phyloP scores from a whole-genome alignment of 2,888 invertebrate genomes.

The Marasmarcha lunaedactyla region DNA sequence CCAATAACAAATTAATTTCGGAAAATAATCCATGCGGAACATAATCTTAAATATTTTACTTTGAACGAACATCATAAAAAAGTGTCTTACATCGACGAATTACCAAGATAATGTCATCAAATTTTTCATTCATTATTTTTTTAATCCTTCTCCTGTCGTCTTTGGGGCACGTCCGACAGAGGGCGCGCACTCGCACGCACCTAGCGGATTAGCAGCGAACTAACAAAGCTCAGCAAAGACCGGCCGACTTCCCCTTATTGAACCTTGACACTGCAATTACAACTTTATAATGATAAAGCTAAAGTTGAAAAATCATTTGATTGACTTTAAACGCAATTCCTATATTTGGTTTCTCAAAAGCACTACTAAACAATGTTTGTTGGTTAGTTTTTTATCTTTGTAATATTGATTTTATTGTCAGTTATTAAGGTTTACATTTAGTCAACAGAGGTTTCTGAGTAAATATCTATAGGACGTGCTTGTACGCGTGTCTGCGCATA shows the following conservation, averaged over 20 bases:
- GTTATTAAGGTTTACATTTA: conserved; percentile 15
- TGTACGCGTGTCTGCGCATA: conserved; percentile 60
- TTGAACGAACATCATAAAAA: no score
- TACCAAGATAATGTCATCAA: no score
- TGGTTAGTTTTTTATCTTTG: background rate
- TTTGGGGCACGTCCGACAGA: conserved; percentile 32
- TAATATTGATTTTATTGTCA: conserved; percentile 5
- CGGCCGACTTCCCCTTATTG: conserved; percentile 37
- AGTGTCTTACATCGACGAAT: no score
- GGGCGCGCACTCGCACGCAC: conserved; percentile 44
- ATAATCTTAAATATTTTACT: no score
- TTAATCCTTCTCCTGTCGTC: conserved; percentile 36
- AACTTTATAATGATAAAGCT: conserved; percentile 22
- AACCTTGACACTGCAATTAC: conserved; percentile 29
- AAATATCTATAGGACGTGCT: conserved; percentile 22
- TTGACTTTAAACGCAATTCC: conserved; percentile 19
- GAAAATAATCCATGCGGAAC: no score
- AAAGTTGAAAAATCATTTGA: background rate
- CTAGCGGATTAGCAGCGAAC: conserved; percentile 41
- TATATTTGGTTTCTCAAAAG: conserved; percentile 11
- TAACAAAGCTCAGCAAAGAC: conserved; percentile 32
- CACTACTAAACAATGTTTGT: no score
- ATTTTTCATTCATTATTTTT: conserved; percentile 12
- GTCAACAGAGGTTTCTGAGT: background rate
- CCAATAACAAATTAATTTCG: no score